phyloP scores from a whole-genome alignment of 2,113 vertebrate genomes.

The Catharus bicknelli region DNA sequence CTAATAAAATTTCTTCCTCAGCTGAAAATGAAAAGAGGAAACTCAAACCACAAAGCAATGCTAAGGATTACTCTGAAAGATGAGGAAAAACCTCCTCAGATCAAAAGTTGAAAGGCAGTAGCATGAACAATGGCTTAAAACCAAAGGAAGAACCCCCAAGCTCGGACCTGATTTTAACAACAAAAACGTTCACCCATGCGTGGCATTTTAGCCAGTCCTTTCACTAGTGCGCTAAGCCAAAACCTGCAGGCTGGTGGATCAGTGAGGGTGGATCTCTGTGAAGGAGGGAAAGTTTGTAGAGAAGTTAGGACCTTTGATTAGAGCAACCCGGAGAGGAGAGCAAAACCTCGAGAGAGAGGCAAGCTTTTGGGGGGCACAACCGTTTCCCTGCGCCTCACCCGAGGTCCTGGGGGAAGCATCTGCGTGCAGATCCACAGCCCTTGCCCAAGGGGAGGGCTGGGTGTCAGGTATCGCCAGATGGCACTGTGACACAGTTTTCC shows the following conservation, averaged over 20 bases:
- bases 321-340: neutral
- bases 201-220: neutral
- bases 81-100: neutral
- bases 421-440: neutral
- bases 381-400: rapidly evolving
- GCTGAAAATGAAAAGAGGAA: neutral
- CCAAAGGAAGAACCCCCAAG: neutral
- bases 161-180: neutral
- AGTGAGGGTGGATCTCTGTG: neutral
- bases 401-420: neutral
- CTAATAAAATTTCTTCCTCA: neutral
- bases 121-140: neutral
- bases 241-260: neutral
- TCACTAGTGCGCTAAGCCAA: neutral
- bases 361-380: neutral
- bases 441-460: neutral
- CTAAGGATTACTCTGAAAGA: neutral
- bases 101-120: neutral
- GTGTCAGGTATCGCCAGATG: slow-evolving; percentile 57
- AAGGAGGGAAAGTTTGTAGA: neutral
- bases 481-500: slow-evolving; percentile 65
- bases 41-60: neutral
- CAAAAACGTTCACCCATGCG: neutral
- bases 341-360: neutral
- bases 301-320: neutral